These are phyloP conservation scores for Anhinga rufa DNA, from an alignment of 2,113 vertebrate genomes.

Conservation along the genomic window DNA sequence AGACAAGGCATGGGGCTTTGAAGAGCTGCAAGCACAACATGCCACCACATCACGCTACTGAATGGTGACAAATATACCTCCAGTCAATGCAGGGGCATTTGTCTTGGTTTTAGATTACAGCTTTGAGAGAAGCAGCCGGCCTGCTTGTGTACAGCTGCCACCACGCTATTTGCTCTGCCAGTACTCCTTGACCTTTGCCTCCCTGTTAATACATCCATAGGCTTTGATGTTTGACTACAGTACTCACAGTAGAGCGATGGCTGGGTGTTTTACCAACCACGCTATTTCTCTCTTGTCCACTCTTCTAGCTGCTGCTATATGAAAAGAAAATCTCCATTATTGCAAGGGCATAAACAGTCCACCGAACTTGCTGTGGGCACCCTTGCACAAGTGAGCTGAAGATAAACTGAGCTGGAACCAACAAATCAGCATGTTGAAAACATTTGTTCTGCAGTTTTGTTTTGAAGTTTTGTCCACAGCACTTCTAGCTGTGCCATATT, in stretches of 20 bases:
- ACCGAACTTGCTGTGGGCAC: not conserved
- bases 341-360: not conserved
- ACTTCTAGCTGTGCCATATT: not conserved
- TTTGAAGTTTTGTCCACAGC: not conserved
- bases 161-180: not conserved
- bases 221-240: not conserved
- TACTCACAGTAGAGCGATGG: not conserved
- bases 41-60: not conserved
- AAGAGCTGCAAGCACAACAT: not conserved
- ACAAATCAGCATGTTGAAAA: not conserved
- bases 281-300: not conserved
- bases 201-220: not conserved
- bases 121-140: not conserved
- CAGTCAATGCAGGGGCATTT: not conserved
- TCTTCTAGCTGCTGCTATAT: not conserved
- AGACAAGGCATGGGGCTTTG: not conserved
- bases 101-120: not conserved
- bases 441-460: not conserved
- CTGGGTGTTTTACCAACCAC: not conserved
- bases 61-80: not conserved
- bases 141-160: not conserved
- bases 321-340: not conserved
- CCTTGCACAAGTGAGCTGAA: not conserved
- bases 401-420: not conserved
- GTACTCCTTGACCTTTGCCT: not conserved